These are phyloP conservation scores for Chironex yamaguchii DNA, from an alignment of 30 jellyfish, hydroid and myxozoan species.

Conservation along the genomic window DNA sequence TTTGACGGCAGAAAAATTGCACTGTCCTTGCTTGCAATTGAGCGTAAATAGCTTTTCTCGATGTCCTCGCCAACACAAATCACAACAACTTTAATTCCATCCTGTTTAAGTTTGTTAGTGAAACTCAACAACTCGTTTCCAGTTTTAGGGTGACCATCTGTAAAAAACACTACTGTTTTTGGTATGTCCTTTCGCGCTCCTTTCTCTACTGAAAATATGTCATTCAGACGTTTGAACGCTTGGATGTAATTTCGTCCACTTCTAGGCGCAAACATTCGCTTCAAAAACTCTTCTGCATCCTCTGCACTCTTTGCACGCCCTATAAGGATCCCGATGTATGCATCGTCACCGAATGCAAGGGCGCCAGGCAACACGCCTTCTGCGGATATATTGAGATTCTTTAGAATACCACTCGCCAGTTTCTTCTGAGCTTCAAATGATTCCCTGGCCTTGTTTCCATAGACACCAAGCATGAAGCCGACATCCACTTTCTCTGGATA, in stretches of 20 bases:
- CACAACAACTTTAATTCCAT: constrained; percentile 75
- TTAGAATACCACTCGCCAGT: not conserved
- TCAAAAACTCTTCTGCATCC: not conserved
- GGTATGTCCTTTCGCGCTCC: constrained; percentile 66
- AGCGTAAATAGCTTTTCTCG: constrained; percentile 14
- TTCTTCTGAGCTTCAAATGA: not conserved
- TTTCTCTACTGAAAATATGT: constrained; percentile 5
- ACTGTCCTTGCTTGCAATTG: constrained; percentile 26
- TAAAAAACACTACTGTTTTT: constrained; percentile 60
- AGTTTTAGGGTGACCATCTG: not conserved
- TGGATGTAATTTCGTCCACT: not conserved
- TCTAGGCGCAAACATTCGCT: not conserved
- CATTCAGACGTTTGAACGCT: not conserved
- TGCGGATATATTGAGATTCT: not conserved
- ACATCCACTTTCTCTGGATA: not conserved
- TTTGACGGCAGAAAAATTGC: not conserved
- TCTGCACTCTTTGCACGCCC: not conserved
- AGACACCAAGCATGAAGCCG: not conserved
- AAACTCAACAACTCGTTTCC: not conserved
- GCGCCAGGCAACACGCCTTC: not conserved
- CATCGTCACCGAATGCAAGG: not conserved
- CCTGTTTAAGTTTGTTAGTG: constrained; percentile 56
- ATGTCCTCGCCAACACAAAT: constrained; percentile 74
- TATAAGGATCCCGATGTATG: not conserved
- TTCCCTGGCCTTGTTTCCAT: not conserved